These are phyloP conservation scores for Scaeva pyrastri DNA, from an alignment of 2,888 invertebrate genomes.

Conservation along the genomic window DNA sequence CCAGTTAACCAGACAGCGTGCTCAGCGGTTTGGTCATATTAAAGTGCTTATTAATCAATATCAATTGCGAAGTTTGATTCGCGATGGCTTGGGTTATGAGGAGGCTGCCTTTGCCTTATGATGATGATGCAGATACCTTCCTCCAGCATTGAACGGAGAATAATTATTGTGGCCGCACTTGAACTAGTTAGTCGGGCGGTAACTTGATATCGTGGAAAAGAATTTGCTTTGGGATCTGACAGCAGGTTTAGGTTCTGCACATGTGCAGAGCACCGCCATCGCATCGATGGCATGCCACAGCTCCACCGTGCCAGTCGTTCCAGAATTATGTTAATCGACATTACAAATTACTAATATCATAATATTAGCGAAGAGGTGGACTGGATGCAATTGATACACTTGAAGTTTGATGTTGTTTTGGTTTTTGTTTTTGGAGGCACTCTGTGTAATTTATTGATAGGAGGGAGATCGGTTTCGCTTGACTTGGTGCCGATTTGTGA, in stretches of 20 bases:
- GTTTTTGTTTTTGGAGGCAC: neutral
- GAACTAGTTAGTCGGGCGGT: conserved; percentile 70
- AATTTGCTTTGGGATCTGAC: conserved; percentile 23
- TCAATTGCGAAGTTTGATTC: conserved; percentile 62
- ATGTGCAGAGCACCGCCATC: neutral
- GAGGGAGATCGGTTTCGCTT: conserved; percentile 47
- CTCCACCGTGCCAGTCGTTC: conserved; percentile 8
- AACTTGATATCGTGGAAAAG: conserved; percentile 51
- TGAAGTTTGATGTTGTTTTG: conserved; percentile 17
- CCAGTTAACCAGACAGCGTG: neutral
- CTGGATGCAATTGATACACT: conserved; percentile 70
- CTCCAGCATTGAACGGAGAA: conserved; percentile 28
- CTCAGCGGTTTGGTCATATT: conserved; percentile 48
- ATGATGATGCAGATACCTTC: conserved; percentile 28
- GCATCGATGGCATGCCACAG: too few relatives aligned
- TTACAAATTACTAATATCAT: conserved; percentile 75
- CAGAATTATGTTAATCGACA: conserved; percentile 74
- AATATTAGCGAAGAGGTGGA: conserved; percentile 72
- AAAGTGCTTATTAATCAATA: conserved; percentile 73
- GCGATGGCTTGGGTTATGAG: conserved; percentile 46
- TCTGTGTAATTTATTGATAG: neutral
- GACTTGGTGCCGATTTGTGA: conserved; percentile 71
- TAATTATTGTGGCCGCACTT: conserved; percentile 64
- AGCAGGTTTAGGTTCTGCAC: conserved; percentile 46
- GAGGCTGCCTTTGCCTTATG: conserved; percentile 19